A percentile compares a stretch with the other conserved stretches of the same genome.
These are phyloP conservation scores for Trogon melanurus DNA, from an alignment of 2,113 vertebrate genomes.

Conservation along the genomic window DNA sequence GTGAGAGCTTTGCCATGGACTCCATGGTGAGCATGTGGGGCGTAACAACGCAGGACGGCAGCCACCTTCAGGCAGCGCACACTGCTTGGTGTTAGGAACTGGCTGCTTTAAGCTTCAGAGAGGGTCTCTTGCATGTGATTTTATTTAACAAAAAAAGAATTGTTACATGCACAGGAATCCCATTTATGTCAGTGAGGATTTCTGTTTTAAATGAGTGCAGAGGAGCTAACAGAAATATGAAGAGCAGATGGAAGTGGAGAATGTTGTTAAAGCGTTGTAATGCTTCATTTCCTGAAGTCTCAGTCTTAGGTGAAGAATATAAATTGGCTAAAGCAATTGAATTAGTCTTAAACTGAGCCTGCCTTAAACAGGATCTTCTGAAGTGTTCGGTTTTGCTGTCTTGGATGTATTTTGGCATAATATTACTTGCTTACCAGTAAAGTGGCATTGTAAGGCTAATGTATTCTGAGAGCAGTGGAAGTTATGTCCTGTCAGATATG, in stretches of 20 bases:
- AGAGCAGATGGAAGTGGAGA: background rate
- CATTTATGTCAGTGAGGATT: background rate
- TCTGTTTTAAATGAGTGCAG: background rate
- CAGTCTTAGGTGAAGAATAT: background rate
- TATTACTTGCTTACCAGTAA: constrained; percentile 9
- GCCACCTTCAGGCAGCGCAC: background rate
- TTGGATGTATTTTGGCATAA: background rate
- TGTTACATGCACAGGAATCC: background rate
- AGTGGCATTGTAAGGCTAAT: background rate
- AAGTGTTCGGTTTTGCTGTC: background rate
- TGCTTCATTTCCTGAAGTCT: constrained; percentile 17
- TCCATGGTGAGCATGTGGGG: background rate
- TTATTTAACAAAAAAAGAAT: background rate
- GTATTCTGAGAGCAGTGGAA: background rate
- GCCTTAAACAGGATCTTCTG: background rate
- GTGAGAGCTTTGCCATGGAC: background rate
- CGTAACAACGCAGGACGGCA: background rate
- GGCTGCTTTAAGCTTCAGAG: background rate
- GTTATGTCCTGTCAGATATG: background rate
- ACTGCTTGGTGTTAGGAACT: background rate
- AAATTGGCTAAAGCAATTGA: constrained; percentile 18
- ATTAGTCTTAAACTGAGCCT: background rate
- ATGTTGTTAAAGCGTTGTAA: background rate
- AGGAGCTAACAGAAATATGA: background rate
- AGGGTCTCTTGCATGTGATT: background rate